Evolutionary conservation across 2,113 vertebrate species (phyloP).

Genomic region (Nymphicus hollandicus): DNA sequence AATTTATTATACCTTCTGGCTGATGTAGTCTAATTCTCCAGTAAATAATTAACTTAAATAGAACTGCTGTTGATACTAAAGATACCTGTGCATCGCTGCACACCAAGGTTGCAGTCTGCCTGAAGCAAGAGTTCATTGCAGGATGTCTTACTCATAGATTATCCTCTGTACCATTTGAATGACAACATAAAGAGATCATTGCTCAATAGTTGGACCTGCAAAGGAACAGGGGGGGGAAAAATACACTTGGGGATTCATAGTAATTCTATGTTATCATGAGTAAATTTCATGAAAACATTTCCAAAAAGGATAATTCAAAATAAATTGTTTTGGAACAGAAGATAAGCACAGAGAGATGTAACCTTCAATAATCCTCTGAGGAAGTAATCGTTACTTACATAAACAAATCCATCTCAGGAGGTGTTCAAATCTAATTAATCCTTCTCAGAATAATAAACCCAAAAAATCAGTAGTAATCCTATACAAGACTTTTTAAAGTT

Average conservation of each 20-base stretch:
- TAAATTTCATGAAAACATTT: not conserved
- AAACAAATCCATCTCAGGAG: not conserved
- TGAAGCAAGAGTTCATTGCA: not conserved
- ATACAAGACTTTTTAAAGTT: not conserved
- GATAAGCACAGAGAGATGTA: not conserved
- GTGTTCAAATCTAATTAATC: not conserved
- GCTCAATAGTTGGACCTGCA: not conserved
- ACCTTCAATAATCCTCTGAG: not conserved
- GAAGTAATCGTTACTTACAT: not conserved
- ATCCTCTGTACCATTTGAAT: not conserved
- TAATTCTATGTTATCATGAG: not conserved
- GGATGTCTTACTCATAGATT: not conserved
- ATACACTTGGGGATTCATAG: not conserved
- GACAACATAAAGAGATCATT: not conserved
- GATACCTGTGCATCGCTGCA: not conserved
- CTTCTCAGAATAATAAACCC: not conserved
- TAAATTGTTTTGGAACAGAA: not conserved
- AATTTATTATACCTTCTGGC: not conserved
- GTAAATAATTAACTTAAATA: not conserved
- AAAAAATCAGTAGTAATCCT: not conserved
- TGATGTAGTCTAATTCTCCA: not conserved
- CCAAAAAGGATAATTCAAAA: not conserved
- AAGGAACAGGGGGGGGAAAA: not conserved
- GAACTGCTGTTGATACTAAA: not conserved
- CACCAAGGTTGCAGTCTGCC: not conserved